These are phyloP conservation scores for Pygmarrhopalites habei DNA, from an alignment of 1,140 invertebrate species.

Conservation along the genomic window DNA sequence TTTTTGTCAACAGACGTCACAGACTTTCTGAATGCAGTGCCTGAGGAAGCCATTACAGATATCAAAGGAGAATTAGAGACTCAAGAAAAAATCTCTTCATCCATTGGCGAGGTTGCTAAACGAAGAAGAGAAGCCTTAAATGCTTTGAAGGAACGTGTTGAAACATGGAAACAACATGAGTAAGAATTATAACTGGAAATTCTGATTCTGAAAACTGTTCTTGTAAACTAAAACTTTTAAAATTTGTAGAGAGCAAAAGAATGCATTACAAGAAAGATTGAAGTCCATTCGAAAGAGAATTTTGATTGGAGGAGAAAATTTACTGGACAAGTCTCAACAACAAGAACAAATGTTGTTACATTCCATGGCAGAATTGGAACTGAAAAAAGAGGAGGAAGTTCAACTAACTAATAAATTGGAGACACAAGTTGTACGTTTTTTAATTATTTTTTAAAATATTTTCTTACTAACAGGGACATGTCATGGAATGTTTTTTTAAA, in stretches of 20 bases:
- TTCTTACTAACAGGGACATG: background rate
- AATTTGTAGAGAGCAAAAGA: slow-evolving; percentile 29
- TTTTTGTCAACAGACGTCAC: slow-evolving; percentile 16
- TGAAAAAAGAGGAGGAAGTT: slow-evolving; percentile 71
- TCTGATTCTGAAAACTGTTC: background rate
- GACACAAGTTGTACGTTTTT: slow-evolving; percentile 60
- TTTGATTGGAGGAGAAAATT: slow-evolving; percentile 94
- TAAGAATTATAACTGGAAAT: slow-evolving; percentile 10
- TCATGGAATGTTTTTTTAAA: slow-evolving; percentile 21
- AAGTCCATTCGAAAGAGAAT: slow-evolving; percentile 89
- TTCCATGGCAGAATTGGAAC: slow-evolving; percentile 81
- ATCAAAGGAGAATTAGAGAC: slow-evolving; percentile 46
- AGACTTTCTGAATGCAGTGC: slow-evolving; percentile 26
- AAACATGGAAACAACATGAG: slow-evolving; percentile 37
- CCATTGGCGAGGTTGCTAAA: slow-evolving; percentile 62
- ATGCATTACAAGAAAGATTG: slow-evolving; percentile 70
- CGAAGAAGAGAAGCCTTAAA: slow-evolving; percentile 50
- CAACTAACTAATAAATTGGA: slow-evolving; percentile 70
- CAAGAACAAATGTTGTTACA: slow-evolving; percentile 86
- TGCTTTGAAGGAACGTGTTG: slow-evolving; percentile 49
- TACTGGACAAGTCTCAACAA: slow-evolving; percentile 92
- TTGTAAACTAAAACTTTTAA: background rate
- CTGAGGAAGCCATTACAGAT: slow-evolving; percentile 46
- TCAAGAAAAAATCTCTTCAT: slow-evolving; percentile 49
- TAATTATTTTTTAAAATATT: slow-evolving; percentile 3